Conservation (phyloP, 2,888 invertebrate genomes). For the Nezara viridula region DNA sequence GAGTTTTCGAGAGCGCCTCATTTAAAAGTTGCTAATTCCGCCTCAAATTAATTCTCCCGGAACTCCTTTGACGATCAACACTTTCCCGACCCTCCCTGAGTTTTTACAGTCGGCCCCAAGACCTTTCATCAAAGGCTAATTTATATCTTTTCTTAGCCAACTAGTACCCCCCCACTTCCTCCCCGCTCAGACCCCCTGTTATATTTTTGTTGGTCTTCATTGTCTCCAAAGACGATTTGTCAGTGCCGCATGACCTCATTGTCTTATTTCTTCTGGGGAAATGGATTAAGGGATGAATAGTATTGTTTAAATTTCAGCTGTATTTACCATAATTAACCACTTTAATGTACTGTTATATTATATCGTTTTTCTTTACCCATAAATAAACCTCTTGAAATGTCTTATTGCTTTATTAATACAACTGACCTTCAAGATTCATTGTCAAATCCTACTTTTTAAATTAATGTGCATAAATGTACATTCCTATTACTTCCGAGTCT, state of each 20-base stretch:
- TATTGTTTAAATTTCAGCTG: not conserved
- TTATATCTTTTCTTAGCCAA: conserved; percentile 44
- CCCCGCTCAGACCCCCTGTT: too few relatives aligned
- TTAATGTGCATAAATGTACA: too few relatives aligned
- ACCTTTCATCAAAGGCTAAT: conserved; percentile 46
- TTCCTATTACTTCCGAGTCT: too few relatives aligned
- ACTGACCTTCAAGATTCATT: too few relatives aligned
- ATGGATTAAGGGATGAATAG: not conserved
- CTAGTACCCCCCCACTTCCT: not conserved
- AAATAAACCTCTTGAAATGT: too few relatives aligned
- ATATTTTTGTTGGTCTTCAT: conserved; percentile 32
- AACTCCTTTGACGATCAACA: conserved; percentile 56
- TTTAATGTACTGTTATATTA: not conserved
- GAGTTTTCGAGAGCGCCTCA: conserved; percentile 52
- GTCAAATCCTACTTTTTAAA: too few relatives aligned
- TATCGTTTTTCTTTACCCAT: too few relatives aligned
- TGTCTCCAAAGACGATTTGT: not conserved
- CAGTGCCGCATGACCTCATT: not conserved
- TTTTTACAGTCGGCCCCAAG: conserved; percentile 3
- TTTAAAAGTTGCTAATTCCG: conserved; percentile 57
- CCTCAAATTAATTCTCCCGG: conserved; percentile 53
- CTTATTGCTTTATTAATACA: too few relatives aligned
- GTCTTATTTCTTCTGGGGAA: not conserved
- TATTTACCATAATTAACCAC: not conserved
- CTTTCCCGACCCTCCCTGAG: conserved; percentile 36